Evolutionary conservation across 2,113 vertebrate species (phyloP).

Genomic region (Setophaga kirtlandii): DNA sequence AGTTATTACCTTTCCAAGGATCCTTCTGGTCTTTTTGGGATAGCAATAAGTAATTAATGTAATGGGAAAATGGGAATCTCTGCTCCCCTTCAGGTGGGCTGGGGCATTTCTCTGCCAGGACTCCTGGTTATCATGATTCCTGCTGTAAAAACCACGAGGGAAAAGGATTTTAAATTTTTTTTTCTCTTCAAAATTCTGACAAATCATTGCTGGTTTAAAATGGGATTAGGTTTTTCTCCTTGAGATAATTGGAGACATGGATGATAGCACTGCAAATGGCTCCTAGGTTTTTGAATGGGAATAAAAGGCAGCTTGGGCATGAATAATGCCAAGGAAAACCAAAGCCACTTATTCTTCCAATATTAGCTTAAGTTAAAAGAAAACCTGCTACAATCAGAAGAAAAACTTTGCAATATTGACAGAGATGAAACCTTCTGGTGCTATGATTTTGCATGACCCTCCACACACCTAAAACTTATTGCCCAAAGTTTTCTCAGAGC

Average conservation of each 20-base stretch:
- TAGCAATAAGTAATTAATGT: not conserved
- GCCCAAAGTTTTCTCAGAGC: not conserved
- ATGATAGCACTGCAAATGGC: not conserved
- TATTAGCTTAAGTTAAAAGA: not conserved
- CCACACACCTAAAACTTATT: not conserved
- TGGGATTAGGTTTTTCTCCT: not conserved
- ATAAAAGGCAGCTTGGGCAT: not conserved
- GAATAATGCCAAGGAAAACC: not conserved
- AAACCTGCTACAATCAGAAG: not conserved
- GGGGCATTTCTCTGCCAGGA: not conserved
- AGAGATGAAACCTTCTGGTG: not conserved
- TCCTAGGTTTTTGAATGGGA: not conserved
- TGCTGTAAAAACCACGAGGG: not conserved
- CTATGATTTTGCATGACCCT: not conserved
- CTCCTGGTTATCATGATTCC: not conserved
- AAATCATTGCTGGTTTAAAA: not conserved
- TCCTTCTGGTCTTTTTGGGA: not conserved
- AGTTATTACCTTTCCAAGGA: not conserved
- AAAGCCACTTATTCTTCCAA: not conserved
- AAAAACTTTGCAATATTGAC: not conserved
- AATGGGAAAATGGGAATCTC: not conserved
- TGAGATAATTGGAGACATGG: not conserved
- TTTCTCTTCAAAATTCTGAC: not conserved
- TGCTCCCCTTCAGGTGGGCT: not conserved
- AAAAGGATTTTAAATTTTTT: not conserved